Percentiles rank a stretch among this genome's conserved stretches.
phyloP scores from a whole-genome alignment of 1,140 invertebrate genomes.

The Myzus persicae region DNA sequence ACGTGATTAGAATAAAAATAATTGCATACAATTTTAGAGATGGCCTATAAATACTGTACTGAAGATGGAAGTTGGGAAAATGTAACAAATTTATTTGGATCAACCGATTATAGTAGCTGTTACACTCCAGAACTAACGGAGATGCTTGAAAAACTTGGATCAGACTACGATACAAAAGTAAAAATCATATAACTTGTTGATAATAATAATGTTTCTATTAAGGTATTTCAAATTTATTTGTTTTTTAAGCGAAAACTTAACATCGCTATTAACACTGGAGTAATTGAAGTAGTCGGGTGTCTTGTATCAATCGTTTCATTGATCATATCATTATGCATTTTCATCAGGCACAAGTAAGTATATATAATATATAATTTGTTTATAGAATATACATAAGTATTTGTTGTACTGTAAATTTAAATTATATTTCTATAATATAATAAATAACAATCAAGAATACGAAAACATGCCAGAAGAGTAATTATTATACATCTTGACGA shows the following conservation, averaged over 20 bases:
- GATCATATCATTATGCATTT: conserved; percentile 79
- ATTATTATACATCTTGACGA: too few species aligned
- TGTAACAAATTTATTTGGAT: conserved; percentile 43
- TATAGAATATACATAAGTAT: background rate
- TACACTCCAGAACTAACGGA: conserved; percentile 40
- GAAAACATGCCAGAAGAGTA: too few species aligned
- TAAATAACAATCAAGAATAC: too few species aligned
- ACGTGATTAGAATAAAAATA: background rate
- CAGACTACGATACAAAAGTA: conserved; percentile 48
- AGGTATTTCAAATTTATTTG: conserved; percentile 13
- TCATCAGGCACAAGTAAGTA: conserved; percentile 79
- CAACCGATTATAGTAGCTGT: conserved; percentile 53
- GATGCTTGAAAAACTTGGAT: conserved; percentile 37
- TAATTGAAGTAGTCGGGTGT: conserved; percentile 83
- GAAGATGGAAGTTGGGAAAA: conserved; percentile 49
- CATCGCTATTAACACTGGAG: conserved; percentile 78
- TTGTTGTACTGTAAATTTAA: background rate
- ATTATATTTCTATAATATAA: background rate
- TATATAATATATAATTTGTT: background rate
- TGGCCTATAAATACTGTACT: conserved; percentile 43
- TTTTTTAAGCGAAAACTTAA: conserved; percentile 71
- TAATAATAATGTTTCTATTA: too few species aligned
- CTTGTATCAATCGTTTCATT: conserved; percentile 80
- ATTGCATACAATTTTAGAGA: conserved; percentile 29
- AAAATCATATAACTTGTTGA: background rate